phyloP scores from a whole-genome alignment of 2,888 invertebrate genomes.

The Volucella bombylans region DNA sequence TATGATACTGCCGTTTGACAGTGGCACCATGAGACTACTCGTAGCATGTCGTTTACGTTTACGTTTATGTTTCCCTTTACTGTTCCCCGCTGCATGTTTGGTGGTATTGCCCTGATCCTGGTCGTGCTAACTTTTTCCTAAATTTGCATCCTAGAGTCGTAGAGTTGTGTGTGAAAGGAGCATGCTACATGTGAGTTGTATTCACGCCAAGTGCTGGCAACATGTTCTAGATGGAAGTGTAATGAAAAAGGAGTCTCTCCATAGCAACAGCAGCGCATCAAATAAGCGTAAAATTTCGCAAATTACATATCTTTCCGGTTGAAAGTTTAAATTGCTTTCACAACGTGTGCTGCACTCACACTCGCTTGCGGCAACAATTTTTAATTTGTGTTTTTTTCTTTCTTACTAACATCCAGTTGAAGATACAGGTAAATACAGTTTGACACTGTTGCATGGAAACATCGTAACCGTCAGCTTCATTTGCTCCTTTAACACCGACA shows the following conservation, averaged over 20 bases:
- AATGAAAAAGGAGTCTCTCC: conserved; percentile 24
- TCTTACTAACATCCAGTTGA: conserved; percentile 1
- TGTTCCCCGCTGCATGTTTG: no score
- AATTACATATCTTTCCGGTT: conserved; percentile 50
- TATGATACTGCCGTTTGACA: no score
- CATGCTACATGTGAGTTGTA: neutral
- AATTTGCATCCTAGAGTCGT: no score
- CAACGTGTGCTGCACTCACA: conserved; percentile 5
- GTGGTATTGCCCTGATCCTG: no score
- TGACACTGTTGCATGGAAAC: no score
- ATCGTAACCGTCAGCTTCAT: neutral
- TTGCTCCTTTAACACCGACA: conserved; percentile 8
- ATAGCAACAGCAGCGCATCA: neutral
- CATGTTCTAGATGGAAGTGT: neutral
- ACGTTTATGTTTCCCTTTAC: no score
- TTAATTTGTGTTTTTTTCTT: conserved; percentile 1
- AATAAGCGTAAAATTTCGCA: conserved; percentile 38
- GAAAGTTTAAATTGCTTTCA: conserved; percentile 58
- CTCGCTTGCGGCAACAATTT: conserved; percentile 5
- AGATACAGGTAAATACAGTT: neutral
- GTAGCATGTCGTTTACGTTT: no score
- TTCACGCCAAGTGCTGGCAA: conserved; percentile 15
- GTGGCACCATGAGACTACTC: no score
- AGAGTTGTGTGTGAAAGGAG: neutral
- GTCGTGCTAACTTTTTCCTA: no score